Percentiles rank a stretch among this genome's conserved stretches.
These are phyloP conservation scores for Itoplectis maculator DNA, from an alignment of 2,888 invertebrate genomes.

Conservation along the genomic window DNA sequence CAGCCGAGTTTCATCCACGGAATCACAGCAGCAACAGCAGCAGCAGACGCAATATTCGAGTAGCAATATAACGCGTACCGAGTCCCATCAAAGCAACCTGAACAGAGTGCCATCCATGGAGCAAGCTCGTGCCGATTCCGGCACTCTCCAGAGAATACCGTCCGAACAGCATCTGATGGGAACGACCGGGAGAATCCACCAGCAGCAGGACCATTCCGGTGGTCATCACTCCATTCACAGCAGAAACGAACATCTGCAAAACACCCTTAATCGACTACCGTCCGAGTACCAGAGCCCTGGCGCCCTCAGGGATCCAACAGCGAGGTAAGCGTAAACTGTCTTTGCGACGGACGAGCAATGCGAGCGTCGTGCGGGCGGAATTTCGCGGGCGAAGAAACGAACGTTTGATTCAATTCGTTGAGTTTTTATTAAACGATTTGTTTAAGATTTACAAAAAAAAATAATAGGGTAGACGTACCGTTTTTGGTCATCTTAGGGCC, in stretches of 20 bases:
- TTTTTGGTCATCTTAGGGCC: too few relatives aligned
- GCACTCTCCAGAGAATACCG: slow-evolving; percentile 81
- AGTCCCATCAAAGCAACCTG: slow-evolving; percentile 77
- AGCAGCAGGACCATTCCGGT: slow-evolving; percentile 73
- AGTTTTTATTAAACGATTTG: too few relatives aligned
- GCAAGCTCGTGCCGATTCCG: slow-evolving; percentile 64
- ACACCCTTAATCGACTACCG: slow-evolving; percentile 77
- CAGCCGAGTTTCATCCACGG: slow-evolving; percentile 64
- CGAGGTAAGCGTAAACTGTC: slow-evolving; percentile 84
- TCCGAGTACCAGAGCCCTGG: slow-evolving; percentile 83
- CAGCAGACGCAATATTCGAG: slow-evolving; percentile 66
- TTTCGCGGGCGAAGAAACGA: slow-evolving; percentile 24
- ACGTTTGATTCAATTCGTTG: too few relatives aligned
- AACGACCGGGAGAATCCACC: slow-evolving; percentile 61
- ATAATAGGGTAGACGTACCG: too few relatives aligned
- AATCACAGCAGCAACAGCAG: slow-evolving; percentile 78
- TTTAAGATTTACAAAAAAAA: too few relatives aligned
- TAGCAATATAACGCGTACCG: slow-evolving; percentile 72
- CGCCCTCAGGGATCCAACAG: slow-evolving; percentile 80
- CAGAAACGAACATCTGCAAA: slow-evolving; percentile 75
- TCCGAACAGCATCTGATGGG: slow-evolving; percentile 78
- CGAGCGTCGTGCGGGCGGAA: slow-evolving; percentile 5
- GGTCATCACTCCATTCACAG: slow-evolving; percentile 69
- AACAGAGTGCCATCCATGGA: slow-evolving; percentile 80
- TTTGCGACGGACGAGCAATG: slow-evolving; percentile 69